A percentile compares a stretch with the other conserved stretches of the same genome.
These are phyloP conservation scores for Clarias laeviceps DNA, from an alignment of 2,797 vertebrate species.

Conservation along the genomic window DNA sequence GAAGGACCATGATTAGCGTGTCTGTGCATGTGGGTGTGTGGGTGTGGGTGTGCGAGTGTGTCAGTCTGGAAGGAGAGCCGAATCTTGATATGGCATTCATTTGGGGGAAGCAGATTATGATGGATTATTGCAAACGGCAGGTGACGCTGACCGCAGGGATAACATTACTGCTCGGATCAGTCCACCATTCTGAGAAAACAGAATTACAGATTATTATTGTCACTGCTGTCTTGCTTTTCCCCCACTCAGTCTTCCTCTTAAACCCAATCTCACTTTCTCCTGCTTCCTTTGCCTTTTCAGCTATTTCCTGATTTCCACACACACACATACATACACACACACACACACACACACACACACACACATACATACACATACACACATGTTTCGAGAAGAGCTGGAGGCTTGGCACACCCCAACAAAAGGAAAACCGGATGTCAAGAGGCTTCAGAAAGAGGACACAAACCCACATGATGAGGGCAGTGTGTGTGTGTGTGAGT, in stretches of 20 bases:
- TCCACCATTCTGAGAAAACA: slow-evolving; percentile 23
- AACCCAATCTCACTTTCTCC: not conserved
- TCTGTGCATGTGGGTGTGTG: slow-evolving; percentile 39
- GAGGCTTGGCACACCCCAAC: slow-evolving; percentile 27
- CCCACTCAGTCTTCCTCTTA: not conserved
- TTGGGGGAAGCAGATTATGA: slow-evolving; percentile 13
- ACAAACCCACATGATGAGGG: slow-evolving; percentile 20
- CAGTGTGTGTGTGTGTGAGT: not conserved
- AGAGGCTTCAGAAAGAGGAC: slow-evolving; percentile 29
- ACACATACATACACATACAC: not conserved
- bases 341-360: not conserved
- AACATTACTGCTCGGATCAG: slow-evolving; percentile 30
- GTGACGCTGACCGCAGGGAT: slow-evolving; percentile 29
- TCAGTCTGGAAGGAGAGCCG: slow-evolving; percentile 41
- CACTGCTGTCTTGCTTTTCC: slow-evolving; percentile 8
- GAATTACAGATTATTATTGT: slow-evolving; percentile 26
- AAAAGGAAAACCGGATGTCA: slow-evolving; percentile 45
- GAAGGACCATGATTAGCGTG: slow-evolving; percentile 57
- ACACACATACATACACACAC: not conserved
- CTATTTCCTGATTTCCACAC: not conserved
- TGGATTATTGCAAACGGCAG: slow-evolving; percentile 34
- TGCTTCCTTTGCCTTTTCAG: not conserved
- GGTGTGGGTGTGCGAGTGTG: slow-evolving; percentile 34
- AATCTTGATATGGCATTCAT: slow-evolving; percentile 44
- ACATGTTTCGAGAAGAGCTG: slow-evolving; percentile 13